Evolutionary conservation across 1,140 invertebrate species (phyloP).

Genomic region (Euglossa dilemma): DNA sequence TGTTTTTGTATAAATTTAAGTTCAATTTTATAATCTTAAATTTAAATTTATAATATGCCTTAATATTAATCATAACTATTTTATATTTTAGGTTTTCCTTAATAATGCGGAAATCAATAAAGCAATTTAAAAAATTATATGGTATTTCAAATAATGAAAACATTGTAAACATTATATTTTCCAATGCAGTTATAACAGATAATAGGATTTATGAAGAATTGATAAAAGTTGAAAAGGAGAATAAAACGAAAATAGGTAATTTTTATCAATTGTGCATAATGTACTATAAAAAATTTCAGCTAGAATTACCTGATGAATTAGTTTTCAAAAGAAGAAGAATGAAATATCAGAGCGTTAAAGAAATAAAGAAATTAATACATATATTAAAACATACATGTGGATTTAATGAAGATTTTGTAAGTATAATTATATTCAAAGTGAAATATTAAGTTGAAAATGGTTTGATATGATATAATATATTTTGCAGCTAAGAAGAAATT

Average conservation of each 20-base stretch:
- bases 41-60: not conserved
- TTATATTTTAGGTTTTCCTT: constrained; percentile 19
- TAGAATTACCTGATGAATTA: not conserved
- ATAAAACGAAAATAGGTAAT: not conserved
- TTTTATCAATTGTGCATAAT: not conserved
- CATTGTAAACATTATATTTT: constrained; percentile 79
- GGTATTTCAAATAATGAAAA: constrained; percentile 72
- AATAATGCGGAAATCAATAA: constrained; percentile 18
- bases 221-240: fast-evolving
- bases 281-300: not conserved
- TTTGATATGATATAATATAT: constrained; percentile 11
- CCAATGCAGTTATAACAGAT: constrained; percentile 24
- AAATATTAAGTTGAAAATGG: constrained; percentile 32
- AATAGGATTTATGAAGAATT: fast-evolving
- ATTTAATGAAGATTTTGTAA: constrained; percentile 75
- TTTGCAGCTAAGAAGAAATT: constrained; percentile 54
- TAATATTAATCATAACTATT: constrained; percentile 1
- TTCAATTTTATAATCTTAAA: not conserved
- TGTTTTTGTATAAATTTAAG: no score
- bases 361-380: constrained; percentile 60
- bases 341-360: constrained; percentile 65
- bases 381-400: constrained; percentile 80
- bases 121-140: constrained; percentile 71
- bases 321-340: not conserved
- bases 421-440: not conserved